Conservation (phyloP, 2,797 vertebrate species). For the Coregonus ussuriensis region DNA sequence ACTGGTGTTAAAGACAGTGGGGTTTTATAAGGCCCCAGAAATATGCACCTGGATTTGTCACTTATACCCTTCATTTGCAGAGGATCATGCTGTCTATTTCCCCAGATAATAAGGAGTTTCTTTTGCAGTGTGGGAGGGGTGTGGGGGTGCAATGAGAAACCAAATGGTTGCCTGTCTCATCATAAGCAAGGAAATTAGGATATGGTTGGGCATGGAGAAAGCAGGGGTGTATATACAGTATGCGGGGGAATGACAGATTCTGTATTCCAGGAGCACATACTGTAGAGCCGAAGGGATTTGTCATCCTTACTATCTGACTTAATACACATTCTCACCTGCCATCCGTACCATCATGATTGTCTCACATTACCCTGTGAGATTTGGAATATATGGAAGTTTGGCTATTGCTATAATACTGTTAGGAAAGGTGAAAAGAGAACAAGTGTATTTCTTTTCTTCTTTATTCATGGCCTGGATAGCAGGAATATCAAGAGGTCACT, state of each 20-base stretch:
- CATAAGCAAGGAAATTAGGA: conserved; percentile 15
- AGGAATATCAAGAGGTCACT: not conserved
- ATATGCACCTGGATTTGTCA: conserved; percentile 17
- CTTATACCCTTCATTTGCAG: conserved; percentile 28
- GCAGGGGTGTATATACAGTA: conserved; percentile 4
- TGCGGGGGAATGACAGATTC: conserved; percentile 7
- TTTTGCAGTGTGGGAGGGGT: conserved; percentile 12
- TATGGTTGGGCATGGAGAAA: conserved; percentile 36
- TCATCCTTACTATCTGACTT: conserved; percentile 47
- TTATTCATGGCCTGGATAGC: not conserved
- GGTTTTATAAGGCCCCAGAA: conserved; percentile 14
- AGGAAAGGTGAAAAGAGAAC: conserved; percentile 58
- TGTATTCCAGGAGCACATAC: not conserved
- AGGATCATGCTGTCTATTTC: conserved; percentile 33
- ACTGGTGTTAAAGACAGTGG: not conserved
- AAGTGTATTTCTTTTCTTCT: conserved; percentile 42
- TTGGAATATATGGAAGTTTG: conserved; percentile 52
- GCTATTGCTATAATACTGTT: conserved; percentile 57
- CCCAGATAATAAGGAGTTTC: conserved; percentile 25
- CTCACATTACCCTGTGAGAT: conserved; percentile 41
- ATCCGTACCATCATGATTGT: conserved; percentile 31
- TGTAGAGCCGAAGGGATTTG: conserved; percentile 5
- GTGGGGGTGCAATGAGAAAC: not conserved
- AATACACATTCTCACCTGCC: conserved; percentile 48
- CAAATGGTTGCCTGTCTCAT: conserved; percentile 13